phyloP scores from a whole-genome alignment of 1,140 invertebrate species.

The Chelonus insularis region DNA sequence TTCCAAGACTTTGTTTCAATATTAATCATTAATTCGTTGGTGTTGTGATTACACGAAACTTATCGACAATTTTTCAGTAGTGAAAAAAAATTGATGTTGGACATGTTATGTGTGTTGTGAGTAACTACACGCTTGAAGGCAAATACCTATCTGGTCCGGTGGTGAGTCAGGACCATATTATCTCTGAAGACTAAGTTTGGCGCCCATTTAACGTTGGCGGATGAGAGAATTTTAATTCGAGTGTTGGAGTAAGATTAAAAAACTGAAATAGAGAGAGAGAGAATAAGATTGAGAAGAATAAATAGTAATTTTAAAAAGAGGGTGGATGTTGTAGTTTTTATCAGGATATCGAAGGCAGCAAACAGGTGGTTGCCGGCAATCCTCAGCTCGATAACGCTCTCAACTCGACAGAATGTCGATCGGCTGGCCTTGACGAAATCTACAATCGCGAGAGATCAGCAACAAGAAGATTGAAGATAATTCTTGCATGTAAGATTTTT shows the following conservation, averaged over 20 bases:
- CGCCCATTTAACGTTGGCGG: no score
- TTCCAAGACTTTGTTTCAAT: not conserved
- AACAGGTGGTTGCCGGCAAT: slow-evolving; percentile 11
- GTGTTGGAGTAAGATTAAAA: no score
- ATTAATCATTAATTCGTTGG: not conserved
- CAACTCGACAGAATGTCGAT: not conserved
- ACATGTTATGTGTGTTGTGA: slow-evolving; percentile 14
- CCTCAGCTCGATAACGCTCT: not conserved
- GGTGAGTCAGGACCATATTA: slow-evolving; percentile 22
- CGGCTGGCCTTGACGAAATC: not conserved
- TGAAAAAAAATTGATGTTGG: not conserved
- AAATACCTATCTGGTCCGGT: slow-evolving; percentile 47
- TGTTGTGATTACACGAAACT: not conserved
- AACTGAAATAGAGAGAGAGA: not conserved
- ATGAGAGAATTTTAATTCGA: no score
- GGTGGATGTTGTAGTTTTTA: not conserved
- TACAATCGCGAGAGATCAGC: not conserved
- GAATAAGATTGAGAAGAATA: not conserved
- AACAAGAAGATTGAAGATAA: not conserved
- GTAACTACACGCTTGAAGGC: slow-evolving; percentile 43
- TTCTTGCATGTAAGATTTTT: not conserved
- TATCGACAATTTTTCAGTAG: not conserved
- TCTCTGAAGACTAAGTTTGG: no score
- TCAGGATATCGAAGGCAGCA: not conserved
- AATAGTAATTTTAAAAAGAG: not conserved